Evolutionary conservation across 2,797 vertebrate species (phyloP), one percentile per base, ranked within the genome.

Genomic region (Bradypus variegatus): DNA sequence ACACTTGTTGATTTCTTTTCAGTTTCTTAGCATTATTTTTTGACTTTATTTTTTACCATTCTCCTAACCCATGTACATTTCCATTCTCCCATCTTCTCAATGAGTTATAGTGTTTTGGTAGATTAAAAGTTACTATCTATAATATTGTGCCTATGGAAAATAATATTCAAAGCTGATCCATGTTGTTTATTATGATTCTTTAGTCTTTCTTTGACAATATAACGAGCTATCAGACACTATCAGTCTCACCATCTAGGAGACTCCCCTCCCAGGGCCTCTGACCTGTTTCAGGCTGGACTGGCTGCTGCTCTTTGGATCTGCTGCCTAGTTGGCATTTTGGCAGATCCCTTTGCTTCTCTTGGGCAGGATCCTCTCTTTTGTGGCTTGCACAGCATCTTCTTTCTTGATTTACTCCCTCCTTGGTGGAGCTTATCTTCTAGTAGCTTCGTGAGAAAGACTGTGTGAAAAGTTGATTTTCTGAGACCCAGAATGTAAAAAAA

Each of bases 251-350:
- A 62, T 80, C 86, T 87, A 6, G 27, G 73, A 76, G 73, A 10
- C 13, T 1, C 27, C 64, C 90, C 89, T 82, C 29, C 85, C 19
- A 33, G 81, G 77, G 92, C 91, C 84, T 82, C 89, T 67, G 86
- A 77, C 93, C 94, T 69, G 91, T 78, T 93, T 93, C 12, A 50
- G 0, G n/a, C 53, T n/a, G 72, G n/a, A 76, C 48, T 88, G 62
- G 29, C 13, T 72, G 73, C 86, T n/a, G 65, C 81, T 48, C 8
- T 18, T 14, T 38, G 10, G 2, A 9, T 50, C 23, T 9, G 10
- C 64, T 69, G 65, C 58, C 75, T 4, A 6, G n/a, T 2, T 70
- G n/a, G 48, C 4, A 1, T 76, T 64, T 79, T 29, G 33, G 53
- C 75, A 86, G 53, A 75, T 76, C 33, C 36, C 58, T 62, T 23